Base-by-base conservation (phyloP, 2,113 vertebrate species). In the Emberiza fucata region DNA sequence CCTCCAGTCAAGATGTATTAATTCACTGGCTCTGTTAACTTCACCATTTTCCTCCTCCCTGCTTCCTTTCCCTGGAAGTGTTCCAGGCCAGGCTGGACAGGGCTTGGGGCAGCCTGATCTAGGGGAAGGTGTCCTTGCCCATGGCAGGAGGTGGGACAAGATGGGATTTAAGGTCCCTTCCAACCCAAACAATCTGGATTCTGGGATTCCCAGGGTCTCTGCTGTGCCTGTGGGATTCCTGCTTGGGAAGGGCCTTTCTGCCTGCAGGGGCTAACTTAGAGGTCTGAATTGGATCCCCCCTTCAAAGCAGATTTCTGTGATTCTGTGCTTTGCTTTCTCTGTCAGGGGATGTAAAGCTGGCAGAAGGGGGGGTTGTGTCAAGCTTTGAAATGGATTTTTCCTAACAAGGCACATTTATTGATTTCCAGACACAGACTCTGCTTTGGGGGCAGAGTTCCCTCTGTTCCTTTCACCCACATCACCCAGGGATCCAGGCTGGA, bases 291-390 rank as follows among this genome's bases (percentile, higher is more conserved):
- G 42, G 14, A 11, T 33, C 21, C n/a, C n/a, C 42, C 22, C 31
- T 16, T 28, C 33, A 8, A 1, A 14, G 23, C 28, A 56, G 21
- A 1, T 15, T 78, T 12, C 45, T 65, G 29, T 60, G 48, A 18
- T 45, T 56, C 54, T 29, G 2, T 17, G 6, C 71, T 0, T 1
- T 37, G 19, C 1, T 40, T 5, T 65, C 48, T 40, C 21, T 11
- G 0, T 6, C 53, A 14, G 45, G 71, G 48, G 17, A 8, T 20
- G 11, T 17, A 9, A 22, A 65, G 51, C 42, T 79, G 72, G 28
- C 53, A 59, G 39, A 28, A 18, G 3, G 8, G 3, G 6, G 9
- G 13, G 9, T 7, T 24, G 20, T 57, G 76, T 77, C 64, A 24
- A 24, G 60, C 60, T 83, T 35, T 56, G 87, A 77, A 23, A 31